Conservation (phyloP, 1,140 invertebrate genomes). For the Saxidomus purpurata region DNA sequence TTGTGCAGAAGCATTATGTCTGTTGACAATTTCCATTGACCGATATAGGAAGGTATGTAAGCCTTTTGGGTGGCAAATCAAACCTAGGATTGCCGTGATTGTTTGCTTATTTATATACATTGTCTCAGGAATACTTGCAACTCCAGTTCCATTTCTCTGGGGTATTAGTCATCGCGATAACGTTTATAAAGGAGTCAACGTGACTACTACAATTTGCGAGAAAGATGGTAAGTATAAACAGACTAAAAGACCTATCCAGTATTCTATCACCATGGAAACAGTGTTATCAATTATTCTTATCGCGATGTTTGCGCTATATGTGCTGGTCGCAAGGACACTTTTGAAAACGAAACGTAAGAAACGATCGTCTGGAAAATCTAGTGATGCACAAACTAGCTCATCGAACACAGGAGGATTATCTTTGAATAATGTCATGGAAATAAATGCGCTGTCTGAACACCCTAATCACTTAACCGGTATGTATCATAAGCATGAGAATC, state of each 20-base stretch:
- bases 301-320: constrained; percentile 12
- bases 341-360: neutral
- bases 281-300: neutral
- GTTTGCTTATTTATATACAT: neutral
- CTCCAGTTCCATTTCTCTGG: constrained; percentile 41
- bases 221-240: constrained; percentile 33
- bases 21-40: constrained; percentile 72
- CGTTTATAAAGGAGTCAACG: neutral
- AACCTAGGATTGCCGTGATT: neutral
- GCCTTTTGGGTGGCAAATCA: constrained; percentile 70
- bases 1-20: constrained; percentile 65
- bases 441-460: neutral
- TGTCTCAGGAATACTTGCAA: neutral
- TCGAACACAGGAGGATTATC: neutral
- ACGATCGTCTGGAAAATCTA: neutral
- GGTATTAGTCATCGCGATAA: neutral
- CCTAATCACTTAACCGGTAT: neutral
- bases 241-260: neutral
- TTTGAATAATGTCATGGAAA: neutral
- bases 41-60: constrained; percentile 74
- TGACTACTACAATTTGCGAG: constrained; percentile 46
- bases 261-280: neutral
- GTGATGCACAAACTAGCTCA: neutral
- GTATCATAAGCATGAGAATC: neutral
- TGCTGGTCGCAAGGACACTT: constrained; percentile 4